A percentile compares a stretch with the other conserved stretches of the same genome.
Conservation (phyloP, 2,888 invertebrate species). For the Unio pictorum region DNA sequence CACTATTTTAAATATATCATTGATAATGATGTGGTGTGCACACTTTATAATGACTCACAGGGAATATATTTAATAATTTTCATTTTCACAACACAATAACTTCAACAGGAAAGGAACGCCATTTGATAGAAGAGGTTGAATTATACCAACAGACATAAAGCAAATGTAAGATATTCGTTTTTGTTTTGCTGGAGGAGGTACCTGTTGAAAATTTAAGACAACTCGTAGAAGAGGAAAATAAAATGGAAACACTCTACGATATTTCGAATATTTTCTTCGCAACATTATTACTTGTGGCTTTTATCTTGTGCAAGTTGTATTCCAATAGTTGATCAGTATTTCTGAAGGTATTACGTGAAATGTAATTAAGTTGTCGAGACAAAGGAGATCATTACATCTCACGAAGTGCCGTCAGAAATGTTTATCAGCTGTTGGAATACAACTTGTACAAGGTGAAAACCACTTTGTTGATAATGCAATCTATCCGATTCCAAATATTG, state of each 20-base stretch:
- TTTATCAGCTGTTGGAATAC: too few species aligned
- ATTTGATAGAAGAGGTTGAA: slow-evolving; percentile 37
- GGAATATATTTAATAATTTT: slow-evolving; percentile 25
- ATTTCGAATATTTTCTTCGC: too few species aligned
- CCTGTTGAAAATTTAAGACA: slow-evolving; percentile 1
- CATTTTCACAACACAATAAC: slow-evolving; percentile 19
- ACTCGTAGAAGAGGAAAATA: slow-evolving; percentile 16
- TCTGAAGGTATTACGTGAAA: too few species aligned
- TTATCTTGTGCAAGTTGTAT: too few species aligned
- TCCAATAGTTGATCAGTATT: too few species aligned
- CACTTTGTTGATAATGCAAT: too few species aligned
- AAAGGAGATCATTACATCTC: too few species aligned
- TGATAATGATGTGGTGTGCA: slow-evolving; percentile 26
- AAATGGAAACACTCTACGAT: not conserved
- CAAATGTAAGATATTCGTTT: slow-evolving; percentile 30
- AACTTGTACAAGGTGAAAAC: too few species aligned
- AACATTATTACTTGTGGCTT: too few species aligned
- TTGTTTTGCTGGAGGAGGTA: slow-evolving; percentile 18
- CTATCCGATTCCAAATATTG: too few species aligned
- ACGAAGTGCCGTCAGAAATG: too few species aligned
- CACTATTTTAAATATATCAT: slow-evolving; percentile 25
- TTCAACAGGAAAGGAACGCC: slow-evolving; percentile 15
- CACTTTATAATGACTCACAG: not conserved
- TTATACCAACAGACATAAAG: slow-evolving; percentile 16
- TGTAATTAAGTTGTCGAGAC: too few species aligned